Evolutionary conservation across 2,797 vertebrate species (phyloP).

Genomic region (Menidia menidia): DNA sequence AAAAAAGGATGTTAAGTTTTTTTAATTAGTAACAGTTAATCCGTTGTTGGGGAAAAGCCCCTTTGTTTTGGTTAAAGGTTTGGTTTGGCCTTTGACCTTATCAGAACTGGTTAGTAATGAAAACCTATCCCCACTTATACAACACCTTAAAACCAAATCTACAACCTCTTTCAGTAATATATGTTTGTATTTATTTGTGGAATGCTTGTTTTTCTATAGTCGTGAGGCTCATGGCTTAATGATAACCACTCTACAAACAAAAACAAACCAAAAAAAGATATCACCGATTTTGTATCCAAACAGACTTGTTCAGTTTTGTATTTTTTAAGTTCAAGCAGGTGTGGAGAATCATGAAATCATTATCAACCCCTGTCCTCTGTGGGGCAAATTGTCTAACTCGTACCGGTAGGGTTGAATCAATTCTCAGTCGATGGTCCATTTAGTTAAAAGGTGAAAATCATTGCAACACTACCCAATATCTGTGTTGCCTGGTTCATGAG

Average conservation of each 20-base stretch:
- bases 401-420: neutral
- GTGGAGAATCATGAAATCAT: neutral
- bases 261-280: neutral
- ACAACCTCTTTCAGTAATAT: too few relatives aligned
- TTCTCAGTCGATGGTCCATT: neutral
- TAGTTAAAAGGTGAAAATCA: slow-evolving; percentile 16
- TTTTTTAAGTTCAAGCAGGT: slow-evolving; percentile 9
- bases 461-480: neutral
- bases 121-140: too few relatives aligned
- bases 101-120: too few relatives aligned
- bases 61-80: too few relatives aligned
- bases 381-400: neutral
- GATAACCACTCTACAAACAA: neutral
- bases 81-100: too few relatives aligned
- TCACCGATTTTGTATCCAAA: neutral
- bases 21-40: too few relatives aligned
- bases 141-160: too few relatives aligned
- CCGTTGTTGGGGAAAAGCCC: too few relatives aligned
- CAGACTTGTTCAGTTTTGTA: neutral
- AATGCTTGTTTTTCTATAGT: too few relatives aligned
- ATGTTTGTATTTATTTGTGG: too few relatives aligned
- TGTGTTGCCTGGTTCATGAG: neutral
- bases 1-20: too few relatives aligned
- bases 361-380: neutral
- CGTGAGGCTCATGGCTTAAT: too few relatives aligned